A percentile compares a stretch with the other conserved stretches of the same genome.
Conservation (phyloP, 2,113 vertebrate genomes). For the Rhadina sibilatrix region DNA sequence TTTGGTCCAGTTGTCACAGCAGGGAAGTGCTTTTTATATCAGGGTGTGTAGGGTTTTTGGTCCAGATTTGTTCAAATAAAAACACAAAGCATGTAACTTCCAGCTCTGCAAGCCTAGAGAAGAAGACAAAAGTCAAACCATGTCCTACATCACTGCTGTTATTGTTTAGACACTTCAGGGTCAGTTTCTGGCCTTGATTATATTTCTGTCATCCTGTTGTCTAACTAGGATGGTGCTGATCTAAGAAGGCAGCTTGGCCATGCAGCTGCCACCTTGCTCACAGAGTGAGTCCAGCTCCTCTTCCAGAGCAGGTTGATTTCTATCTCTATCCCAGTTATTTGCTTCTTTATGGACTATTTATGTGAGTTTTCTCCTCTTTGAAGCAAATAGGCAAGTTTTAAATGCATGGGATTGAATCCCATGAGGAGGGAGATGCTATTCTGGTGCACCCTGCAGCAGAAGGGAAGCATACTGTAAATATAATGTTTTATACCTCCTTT, state of each 20-base stretch:
- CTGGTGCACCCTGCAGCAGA: background rate
- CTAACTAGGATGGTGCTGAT: background rate
- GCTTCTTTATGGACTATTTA: accelerated
- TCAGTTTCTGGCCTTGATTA: background rate
- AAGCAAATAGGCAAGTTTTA: background rate
- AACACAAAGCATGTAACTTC: background rate
- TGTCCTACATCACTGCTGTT: background rate
- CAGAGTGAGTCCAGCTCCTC: background rate
- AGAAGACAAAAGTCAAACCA: background rate
- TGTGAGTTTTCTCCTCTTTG: background rate
- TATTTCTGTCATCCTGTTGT: background rate
- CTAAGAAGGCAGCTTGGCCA: background rate
- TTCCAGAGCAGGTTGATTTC: background rate
- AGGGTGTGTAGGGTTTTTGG: background rate
- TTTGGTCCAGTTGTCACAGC: conserved; percentile 38
- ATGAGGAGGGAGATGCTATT: background rate
- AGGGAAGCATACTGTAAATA: background rate
- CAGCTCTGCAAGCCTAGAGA: background rate
- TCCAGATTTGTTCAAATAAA: background rate
- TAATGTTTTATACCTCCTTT: background rate
- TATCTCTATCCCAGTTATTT: background rate
- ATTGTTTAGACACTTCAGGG: conserved; percentile 1
- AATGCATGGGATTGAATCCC: background rate
- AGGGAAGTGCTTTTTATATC: background rate
- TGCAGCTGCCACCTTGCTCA: background rate